A percentile compares a stretch with the other conserved stretches of the same genome.
Evolutionary conservation across 1,140 invertebrate species (phyloP).

Genomic region (honey bee (Apis mellifera)): DNA sequence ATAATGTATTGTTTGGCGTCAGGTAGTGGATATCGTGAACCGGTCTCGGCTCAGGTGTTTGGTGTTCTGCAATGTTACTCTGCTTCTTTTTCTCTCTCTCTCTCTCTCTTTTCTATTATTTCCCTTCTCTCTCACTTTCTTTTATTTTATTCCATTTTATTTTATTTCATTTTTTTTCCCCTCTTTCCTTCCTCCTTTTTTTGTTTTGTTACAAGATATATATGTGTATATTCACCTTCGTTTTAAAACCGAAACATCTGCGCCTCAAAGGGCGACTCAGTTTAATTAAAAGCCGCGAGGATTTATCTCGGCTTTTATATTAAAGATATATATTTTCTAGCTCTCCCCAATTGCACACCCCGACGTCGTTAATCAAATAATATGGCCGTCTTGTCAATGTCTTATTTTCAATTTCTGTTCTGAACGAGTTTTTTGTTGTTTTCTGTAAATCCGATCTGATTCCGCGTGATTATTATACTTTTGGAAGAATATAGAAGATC

Average conservation of each 20-base stretch:
- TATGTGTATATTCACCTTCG: slow-evolving; percentile 14
- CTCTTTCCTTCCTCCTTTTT: slow-evolving; percentile 13
- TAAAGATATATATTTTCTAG: slow-evolving; percentile 33
- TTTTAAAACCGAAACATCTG: slow-evolving; percentile 53
- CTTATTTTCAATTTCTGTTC: not conserved
- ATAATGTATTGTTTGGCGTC: slow-evolving; percentile 49
- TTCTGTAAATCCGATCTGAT: too few species aligned
- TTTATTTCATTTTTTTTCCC: not conserved
- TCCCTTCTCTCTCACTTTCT: not conserved
- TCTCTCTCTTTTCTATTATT: slow-evolving; percentile 28
- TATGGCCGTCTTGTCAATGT: not conserved
- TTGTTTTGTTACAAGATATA: not conserved
- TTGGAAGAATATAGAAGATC: too few species aligned
- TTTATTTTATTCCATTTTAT: too few species aligned
- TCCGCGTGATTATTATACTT: too few species aligned
- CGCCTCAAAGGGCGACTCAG: slow-evolving; percentile 29
- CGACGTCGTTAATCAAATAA: slow-evolving; percentile 19
- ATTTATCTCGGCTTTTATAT: slow-evolving; percentile 42
- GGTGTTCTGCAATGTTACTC: slow-evolving; percentile 18
- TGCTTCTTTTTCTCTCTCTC: slow-evolving; percentile 1
- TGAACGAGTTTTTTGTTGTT: not conserved
- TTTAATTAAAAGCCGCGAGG: slow-evolving; percentile 55
- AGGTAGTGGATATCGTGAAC: slow-evolving; percentile 39
- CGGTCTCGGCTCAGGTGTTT: slow-evolving; percentile 55
- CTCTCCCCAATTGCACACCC: slow-evolving; percentile 10